These are phyloP conservation scores for Catharus bicknelli DNA, from an alignment of 2,113 vertebrate genomes.

Conservation along the genomic window DNA sequence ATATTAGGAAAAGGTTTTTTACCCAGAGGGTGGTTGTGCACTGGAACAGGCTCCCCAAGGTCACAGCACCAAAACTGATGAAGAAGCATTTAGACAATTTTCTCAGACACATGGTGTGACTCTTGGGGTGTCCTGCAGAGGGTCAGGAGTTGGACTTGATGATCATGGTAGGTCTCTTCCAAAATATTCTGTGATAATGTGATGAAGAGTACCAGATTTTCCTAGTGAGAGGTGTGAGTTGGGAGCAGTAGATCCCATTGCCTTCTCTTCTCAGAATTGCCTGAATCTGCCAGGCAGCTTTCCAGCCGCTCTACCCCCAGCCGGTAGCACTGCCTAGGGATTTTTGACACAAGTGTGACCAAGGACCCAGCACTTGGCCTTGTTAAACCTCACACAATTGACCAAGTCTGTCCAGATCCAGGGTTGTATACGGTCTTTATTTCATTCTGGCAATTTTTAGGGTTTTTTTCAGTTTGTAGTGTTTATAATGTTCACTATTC, in stretches of 20 bases:
- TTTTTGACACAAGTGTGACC: neutral
- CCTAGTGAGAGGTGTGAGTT: neutral
- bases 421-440: neutral
- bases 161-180: neutral
- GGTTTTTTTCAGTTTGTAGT: neutral
- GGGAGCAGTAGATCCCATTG: neutral
- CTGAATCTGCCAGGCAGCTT: neutral
- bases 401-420: neutral
- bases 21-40: neutral
- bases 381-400: fast-evolving
- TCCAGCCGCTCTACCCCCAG: neutral
- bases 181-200: neutral
- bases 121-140: neutral
- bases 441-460: neutral
- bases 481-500: neutral
- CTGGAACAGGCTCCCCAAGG: neutral
- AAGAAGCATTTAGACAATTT: neutral
- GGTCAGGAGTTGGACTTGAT: fast-evolving
- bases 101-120: neutral
- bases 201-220: neutral
- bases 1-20: neutral
- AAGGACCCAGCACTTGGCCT: fast-evolving
- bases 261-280: neutral
- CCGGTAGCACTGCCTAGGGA: fast-evolving
- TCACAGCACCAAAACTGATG: neutral